phyloP scores from a whole-genome alignment of 2,113 vertebrate species.

The Clarias batrachus region DNA sequence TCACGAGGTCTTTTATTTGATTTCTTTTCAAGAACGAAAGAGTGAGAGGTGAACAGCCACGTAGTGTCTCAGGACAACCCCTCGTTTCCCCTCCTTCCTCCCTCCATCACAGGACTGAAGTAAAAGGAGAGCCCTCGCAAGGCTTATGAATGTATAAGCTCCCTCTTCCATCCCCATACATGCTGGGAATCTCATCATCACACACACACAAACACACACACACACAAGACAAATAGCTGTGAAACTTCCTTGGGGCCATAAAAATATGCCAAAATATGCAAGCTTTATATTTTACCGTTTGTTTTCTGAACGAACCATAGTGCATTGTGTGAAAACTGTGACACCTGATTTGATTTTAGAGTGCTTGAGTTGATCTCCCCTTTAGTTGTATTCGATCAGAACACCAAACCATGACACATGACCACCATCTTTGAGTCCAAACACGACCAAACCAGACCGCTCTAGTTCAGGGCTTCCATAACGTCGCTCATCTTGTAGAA shows the following conservation, averaged over 20 bases:
- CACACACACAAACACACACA: constrained; percentile 2
- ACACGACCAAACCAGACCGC: constrained; percentile 18
- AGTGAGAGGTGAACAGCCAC: constrained; percentile 56
- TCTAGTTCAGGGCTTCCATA: neutral
- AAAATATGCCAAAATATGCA: constrained; percentile 79
- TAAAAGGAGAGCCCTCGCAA: constrained; percentile 48
- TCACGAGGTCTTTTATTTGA: neutral
- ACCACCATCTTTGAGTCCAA: constrained; percentile 3
- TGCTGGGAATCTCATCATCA: constrained; percentile 13
- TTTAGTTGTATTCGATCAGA: constrained; percentile 36
- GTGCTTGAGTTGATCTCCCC: constrained; percentile 47
- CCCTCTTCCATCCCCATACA: constrained; percentile 14
- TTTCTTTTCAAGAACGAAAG: neutral
- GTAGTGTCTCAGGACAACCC: constrained; percentile 73
- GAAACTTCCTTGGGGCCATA: constrained; percentile 74
- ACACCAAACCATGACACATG: constrained; percentile 40
- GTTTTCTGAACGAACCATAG: constrained; percentile 74
- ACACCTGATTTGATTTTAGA: constrained; percentile 61
- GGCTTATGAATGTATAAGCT: constrained; percentile 30
- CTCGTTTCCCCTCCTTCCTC: constrained; percentile 29
- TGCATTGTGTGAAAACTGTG: constrained; percentile 65
- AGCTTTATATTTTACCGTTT: constrained; percentile 76
- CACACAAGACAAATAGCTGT: constrained; percentile 64
- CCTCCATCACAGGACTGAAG: constrained; percentile 57
- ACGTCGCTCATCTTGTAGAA: neutral